Conservation (phyloP, 1,140 invertebrate species). For the Littorina saxatilis region DNA sequence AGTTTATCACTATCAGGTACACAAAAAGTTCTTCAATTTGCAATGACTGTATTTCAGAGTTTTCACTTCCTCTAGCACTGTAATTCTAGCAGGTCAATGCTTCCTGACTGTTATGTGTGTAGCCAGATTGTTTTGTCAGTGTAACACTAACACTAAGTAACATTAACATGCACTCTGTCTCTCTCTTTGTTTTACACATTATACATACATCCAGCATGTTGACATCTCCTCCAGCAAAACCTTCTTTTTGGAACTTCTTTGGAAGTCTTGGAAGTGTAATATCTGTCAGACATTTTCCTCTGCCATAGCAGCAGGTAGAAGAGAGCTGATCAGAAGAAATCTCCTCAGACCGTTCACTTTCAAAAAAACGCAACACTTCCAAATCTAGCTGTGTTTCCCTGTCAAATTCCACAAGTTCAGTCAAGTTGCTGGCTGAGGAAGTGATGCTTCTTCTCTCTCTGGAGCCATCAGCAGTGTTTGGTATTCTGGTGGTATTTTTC, state of each 20-base stretch:
- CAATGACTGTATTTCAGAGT: too few relatives aligned
- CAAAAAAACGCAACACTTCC: neutral
- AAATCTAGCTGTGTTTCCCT: neutral
- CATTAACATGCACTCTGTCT: too few relatives aligned
- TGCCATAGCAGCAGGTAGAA: constrained; percentile 12
- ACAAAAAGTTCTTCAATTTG: too few relatives aligned
- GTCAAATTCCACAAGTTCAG: neutral
- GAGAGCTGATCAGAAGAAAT: neutral
- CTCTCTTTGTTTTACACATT: too few relatives aligned
- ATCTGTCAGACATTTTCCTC: constrained; percentile 23
- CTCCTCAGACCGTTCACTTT: neutral
- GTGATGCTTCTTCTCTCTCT: neutral
- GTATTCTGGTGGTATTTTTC: too few relatives aligned
- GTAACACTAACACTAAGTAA: too few relatives aligned
- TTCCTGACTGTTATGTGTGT: too few relatives aligned
- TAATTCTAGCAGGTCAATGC: too few relatives aligned
- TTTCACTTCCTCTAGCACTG: too few relatives aligned
- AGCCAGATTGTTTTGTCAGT: too few relatives aligned
- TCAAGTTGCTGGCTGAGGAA: neutral
- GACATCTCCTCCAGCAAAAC: neutral
- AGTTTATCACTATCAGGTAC: too few relatives aligned
- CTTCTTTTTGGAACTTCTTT: neutral
- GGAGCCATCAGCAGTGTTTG: neutral
- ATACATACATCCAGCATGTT: neutral
- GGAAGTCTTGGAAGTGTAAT: constrained; percentile 17